Evolutionary conservation across 2,888 invertebrate species (phyloP).

Genomic region (Drosophila villosipedis): DNA sequence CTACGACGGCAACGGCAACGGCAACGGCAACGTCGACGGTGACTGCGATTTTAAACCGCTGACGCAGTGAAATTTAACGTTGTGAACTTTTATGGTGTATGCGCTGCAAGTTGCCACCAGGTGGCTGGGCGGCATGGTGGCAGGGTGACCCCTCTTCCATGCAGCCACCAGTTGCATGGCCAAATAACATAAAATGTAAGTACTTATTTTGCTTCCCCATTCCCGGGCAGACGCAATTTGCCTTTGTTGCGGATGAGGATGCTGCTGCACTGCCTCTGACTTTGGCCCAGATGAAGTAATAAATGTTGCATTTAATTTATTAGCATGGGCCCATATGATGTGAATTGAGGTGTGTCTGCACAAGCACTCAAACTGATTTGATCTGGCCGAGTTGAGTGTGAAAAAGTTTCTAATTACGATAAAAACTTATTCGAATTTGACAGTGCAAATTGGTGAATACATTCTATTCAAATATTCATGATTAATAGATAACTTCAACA

Average conservation of each 20-base stretch:
- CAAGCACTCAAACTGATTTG: slow-evolving; percentile 44
- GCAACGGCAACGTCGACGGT: slow-evolving; percentile 2
- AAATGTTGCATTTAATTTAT: slow-evolving; percentile 77
- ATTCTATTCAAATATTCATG: not conserved
- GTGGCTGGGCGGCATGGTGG: slow-evolving; percentile 20
- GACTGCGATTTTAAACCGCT: slow-evolving; percentile 52
- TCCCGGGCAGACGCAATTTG: slow-evolving; percentile 30
- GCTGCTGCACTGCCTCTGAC: slow-evolving; percentile 40
- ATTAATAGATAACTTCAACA: not conserved
- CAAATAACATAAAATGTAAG: slow-evolving; percentile 72
- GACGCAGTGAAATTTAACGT: slow-evolving; percentile 69
- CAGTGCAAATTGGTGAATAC: not conserved
- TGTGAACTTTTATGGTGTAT: slow-evolving; percentile 71
- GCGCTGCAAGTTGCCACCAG: slow-evolving; percentile 42
- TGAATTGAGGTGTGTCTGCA: slow-evolving; percentile 44
- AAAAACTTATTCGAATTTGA: slow-evolving; percentile 5
- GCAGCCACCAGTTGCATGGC: slow-evolving; percentile 74
- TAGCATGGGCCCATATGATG: slow-evolving; percentile 29
- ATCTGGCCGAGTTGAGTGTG: slow-evolving; percentile 6
- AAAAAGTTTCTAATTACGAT: slow-evolving; percentile 4
- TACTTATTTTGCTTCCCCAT: slow-evolving; percentile 35
- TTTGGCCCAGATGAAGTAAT: slow-evolving; percentile 65
- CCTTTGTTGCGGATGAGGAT: slow-evolving; percentile 12
- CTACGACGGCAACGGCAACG: slow-evolving; percentile 9
- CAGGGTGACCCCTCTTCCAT: slow-evolving; percentile 11